Evolutionary conservation across 2,888 invertebrate genomes (phyloP).

Genomic region (Corythucha ciliata): DNA sequence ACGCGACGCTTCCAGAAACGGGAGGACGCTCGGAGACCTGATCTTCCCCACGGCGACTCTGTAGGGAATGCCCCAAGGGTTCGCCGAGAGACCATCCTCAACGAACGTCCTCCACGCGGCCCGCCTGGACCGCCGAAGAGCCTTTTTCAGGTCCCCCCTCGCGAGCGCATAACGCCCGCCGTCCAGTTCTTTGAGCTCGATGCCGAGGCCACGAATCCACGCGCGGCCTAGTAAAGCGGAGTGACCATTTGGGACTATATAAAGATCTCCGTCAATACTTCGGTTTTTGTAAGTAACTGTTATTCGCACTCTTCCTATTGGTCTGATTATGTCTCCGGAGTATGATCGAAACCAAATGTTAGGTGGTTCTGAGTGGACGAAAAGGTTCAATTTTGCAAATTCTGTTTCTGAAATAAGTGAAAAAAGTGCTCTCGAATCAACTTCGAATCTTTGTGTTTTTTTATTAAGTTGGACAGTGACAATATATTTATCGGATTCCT

Average conservation of each 20-base stretch:
- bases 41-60: too few relatives aligned
- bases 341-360: not conserved
- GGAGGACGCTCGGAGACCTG: too few relatives aligned
- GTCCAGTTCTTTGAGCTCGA: not conserved
- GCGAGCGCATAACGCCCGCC: too few relatives aligned
- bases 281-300: not conserved
- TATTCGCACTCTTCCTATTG: not conserved
- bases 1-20: too few relatives aligned
- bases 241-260: not conserved
- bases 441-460: conserved; percentile 7
- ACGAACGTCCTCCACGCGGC: too few relatives aligned
- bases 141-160: too few relatives aligned
- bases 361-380: not conserved
- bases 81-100: too few relatives aligned
- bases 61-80: too few relatives aligned
- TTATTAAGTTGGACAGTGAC: conserved; percentile 10
- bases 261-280: conserved; percentile 1
- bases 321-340: not conserved
- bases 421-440: conserved; percentile 16
- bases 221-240: conserved; percentile 1
- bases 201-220: not conserved
- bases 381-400: conserved; percentile 10
- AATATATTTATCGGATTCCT: conserved; percentile 6
- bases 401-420: conserved; percentile 8
- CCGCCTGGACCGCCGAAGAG: too few relatives aligned